phyloP scores from a whole-genome alignment of 2,113 vertebrate species.

The Melanerpes formicivorus region DNA sequence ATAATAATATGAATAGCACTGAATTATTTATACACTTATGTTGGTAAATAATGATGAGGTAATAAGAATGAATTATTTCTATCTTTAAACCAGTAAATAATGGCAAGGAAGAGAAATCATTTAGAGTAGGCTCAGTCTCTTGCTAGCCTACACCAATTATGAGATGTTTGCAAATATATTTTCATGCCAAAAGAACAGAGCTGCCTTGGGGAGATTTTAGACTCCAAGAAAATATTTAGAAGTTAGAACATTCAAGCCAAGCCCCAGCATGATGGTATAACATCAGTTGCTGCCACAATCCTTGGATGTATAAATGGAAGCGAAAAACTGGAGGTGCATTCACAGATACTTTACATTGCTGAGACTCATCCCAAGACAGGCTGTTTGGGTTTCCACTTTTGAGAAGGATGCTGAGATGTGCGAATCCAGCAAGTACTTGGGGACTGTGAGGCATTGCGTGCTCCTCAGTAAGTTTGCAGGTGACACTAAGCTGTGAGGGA shows the following conservation, averaged over 20 bases:
- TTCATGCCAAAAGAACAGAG: neutral
- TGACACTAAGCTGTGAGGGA: too few relatives aligned
- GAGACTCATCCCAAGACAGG: neutral
- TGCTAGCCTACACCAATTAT: slow-evolving; percentile 7
- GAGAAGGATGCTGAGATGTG: neutral
- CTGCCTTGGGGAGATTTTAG: neutral
- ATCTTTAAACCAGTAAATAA: slow-evolving; percentile 56
- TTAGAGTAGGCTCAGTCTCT: neutral
- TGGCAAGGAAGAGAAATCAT: neutral
- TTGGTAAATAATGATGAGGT: slow-evolving; percentile 58
- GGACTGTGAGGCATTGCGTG: too few relatives aligned
- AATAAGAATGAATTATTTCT: slow-evolving; percentile 55
- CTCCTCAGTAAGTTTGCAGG: too few relatives aligned
- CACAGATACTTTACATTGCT: neutral
- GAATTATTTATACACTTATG: slow-evolving; percentile 60
- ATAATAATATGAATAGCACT: slow-evolving; percentile 12
- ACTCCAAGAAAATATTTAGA: neutral
- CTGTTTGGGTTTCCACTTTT: neutral
- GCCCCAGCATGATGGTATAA: neutral
- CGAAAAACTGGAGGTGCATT: neutral
- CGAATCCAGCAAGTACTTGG: neutral
- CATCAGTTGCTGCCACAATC: neutral
- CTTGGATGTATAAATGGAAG: neutral
- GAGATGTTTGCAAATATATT: neutral
- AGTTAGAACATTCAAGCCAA: neutral